Evolutionary conservation across 2,113 vertebrate genomes (phyloP), one percentile per base, ranked within the genome.

Genomic region (Xiphorhynchus elegans): DNA sequence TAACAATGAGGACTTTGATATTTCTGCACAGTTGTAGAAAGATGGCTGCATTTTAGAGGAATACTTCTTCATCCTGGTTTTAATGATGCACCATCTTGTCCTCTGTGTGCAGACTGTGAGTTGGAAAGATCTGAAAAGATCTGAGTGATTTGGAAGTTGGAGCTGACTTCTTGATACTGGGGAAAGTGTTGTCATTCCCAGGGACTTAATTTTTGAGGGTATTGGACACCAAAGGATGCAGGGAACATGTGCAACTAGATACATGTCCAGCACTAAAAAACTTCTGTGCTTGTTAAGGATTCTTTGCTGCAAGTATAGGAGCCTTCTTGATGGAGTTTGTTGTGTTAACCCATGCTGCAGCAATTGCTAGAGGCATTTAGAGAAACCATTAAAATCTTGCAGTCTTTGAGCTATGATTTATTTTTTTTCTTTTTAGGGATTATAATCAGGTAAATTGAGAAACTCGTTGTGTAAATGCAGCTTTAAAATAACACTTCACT

Each of bases 401-500:
- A 37, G 20, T 69, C 23, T 56, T 74, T 84, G n/a, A 85, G 64
- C 16, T 24, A 2, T 1, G 1, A 75, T 46, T 63, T 74, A 7
- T 88, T 87, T 29, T 72, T 72, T 55, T 77, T 49, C 23, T 74
- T 82, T 92, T 73, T 18, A 44, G 49, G 46, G 39, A 9, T 52
- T 70, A 63, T 80, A 72, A 84, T 92, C 74, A 73, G 72, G 50
- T 59, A 90, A 94, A 90, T 90, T 47, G 78, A 90, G 87, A 94
- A 94, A 92, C 8, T 67, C 35, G 2, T 46, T 66, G 50, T 69
- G 70, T 80, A 87, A 95, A 84, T 84, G 52, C 75, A 90, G 53
- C 67, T 95, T 96, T 94, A 95, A 84, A 96, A 68, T 94, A 94
- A 87, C 74, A 77, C 73, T 89, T 37, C 0, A 3, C 35, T 89